Evolutionary conservation across 2,888 invertebrate genomes (phyloP), one percentile per base, ranked within the genome.

Genomic region (Polyommatus iphigenia): DNA sequence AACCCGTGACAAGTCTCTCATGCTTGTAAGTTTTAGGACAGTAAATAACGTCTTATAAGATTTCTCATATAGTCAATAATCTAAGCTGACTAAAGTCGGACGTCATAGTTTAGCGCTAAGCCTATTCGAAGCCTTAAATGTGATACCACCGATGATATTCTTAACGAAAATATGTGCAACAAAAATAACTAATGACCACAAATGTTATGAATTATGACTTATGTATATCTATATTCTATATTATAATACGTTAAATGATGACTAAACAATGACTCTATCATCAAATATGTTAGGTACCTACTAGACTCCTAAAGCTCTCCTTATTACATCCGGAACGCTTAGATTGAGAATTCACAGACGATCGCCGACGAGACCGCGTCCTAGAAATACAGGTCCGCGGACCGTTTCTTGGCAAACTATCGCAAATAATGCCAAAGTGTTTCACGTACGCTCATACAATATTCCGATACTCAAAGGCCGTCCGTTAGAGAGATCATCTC

Each of bases 401-500:
- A 82, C 81, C 76, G 78, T 79, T 83, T 82, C 83, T 82, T 83
- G 86, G 84, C 86, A 85, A 87, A 87, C 85, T 86, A 85, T 88
- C 82, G 83, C 82, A 82, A 83, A 84, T 84, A 84, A 85, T 87
- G 77, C 81, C 79, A 79, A 88, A 87, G 87, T 87, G 86, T 88
- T 87, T 87, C 87, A 87, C 86, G 85, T 84, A 87, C 89, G 85
- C 83, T 85, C 85, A 83, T 82, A 83, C 87, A 88, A 89, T 90
- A 88, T 86, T 83, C 85, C 84, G 83, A 85, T 84, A 87, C 85
- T 86, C 83, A 88, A 88, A 88, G 88, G 89, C 85, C 87, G 85
- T 83, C 91, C 91, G 90, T 90, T 92, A 91, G 85, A 86, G 84
- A 87, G 84, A 85, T 85, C 85, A 85, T 83, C 83, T 84, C 83